Base-by-base conservation (phyloP, 2,113 vertebrate species). In the Bufo bufo region DNA sequence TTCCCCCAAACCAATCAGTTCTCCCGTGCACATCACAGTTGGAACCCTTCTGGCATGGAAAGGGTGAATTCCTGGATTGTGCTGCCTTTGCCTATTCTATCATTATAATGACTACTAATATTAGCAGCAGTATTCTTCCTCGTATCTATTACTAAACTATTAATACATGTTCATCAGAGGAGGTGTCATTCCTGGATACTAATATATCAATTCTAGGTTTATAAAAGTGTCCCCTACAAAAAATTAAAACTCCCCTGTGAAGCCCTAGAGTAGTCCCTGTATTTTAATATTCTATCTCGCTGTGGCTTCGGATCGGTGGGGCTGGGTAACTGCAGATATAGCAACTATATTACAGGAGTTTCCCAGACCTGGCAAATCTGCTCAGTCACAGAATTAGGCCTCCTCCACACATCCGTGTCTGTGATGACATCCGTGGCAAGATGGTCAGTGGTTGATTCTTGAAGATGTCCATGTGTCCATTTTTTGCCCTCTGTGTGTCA, bases 1-100 rank as follows among this genome's bases (percentile, higher is more conserved):
- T 87, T 86, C 56, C 86, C 45, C 72, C 81, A 80, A 82, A 87
- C 79, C 59, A 87, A 82, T 82, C 79, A 33, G 20, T 49, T 16
- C 86, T 63, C 72, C 58, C 1, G 45, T 74, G 17, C 12, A 52
- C 3, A 20, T 63, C 52, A 4, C 59, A 63, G 72, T 63, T 11
- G 43, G 59, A 47, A 82, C 33, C 63, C 83, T 74, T 58, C 10
- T 58, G 65, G 59, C 86, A 59, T 45, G 19, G 20, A 77, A 69
- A 58, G 79, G 66, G 63, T 75, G 71, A 61, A 82, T 58, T 82
- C 47, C 43, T 43, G 47, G 58, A 7, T 20, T 49, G 65, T 9
- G 65, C 20, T 66, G 71, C 71, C 71, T 74, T 47, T 19, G 72
- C 47, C 43, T 20, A 20, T 50, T 49, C 6, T 75, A 20, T 50